Conservation (phyloP, 2,888 invertebrate species). For the Eupsilia transversa region DNA sequence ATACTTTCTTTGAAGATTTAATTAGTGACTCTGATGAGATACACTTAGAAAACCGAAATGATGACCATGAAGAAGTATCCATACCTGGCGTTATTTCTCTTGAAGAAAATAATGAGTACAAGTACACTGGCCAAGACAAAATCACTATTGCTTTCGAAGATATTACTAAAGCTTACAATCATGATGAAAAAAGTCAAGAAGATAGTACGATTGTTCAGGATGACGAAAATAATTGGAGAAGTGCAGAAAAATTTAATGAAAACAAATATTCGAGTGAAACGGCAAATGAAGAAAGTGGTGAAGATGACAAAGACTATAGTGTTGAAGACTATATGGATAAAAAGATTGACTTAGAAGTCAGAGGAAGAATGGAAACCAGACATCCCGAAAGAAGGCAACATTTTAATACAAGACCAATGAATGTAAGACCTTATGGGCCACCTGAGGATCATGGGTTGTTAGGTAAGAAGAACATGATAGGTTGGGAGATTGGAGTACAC, state of each 20-base stretch:
- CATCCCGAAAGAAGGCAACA: slow-evolving; percentile 22
- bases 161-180: slow-evolving; percentile 13
- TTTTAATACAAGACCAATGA: slow-evolving; percentile 6
- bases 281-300: slow-evolving; percentile 28
- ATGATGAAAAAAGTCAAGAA: slow-evolving; percentile 17
- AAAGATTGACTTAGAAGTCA: slow-evolving; percentile 29
- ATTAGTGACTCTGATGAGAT: slow-evolving; percentile 38
- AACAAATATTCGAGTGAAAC: slow-evolving; percentile 33
- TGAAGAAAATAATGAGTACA: slow-evolving; percentile 15
- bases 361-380: slow-evolving; percentile 37
- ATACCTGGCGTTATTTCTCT: background rate
- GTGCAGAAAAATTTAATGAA: slow-evolving; percentile 40
- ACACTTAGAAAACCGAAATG: slow-evolving; percentile 7
- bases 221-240: slow-evolving; percentile 44
- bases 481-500: background rate
- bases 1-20: slow-evolving; percentile 45
- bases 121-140: slow-evolving; percentile 22
- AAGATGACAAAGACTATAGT: slow-evolving; percentile 28
- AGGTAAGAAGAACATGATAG: slow-evolving; percentile 33
- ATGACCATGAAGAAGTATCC: slow-evolving; percentile 6
- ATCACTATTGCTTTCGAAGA: slow-evolving; percentile 34
- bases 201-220: slow-evolving; percentile 9
- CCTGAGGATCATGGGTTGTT: slow-evolving; percentile 37
- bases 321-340: slow-evolving; percentile 39
- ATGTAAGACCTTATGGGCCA: slow-evolving; percentile 15